A percentile compares a stretch with the other conserved stretches of the same genome.
These are phyloP conservation scores for Pinna nobilis DNA, from an alignment of 1,140 invertebrate genomes.

Conservation along the genomic window DNA sequence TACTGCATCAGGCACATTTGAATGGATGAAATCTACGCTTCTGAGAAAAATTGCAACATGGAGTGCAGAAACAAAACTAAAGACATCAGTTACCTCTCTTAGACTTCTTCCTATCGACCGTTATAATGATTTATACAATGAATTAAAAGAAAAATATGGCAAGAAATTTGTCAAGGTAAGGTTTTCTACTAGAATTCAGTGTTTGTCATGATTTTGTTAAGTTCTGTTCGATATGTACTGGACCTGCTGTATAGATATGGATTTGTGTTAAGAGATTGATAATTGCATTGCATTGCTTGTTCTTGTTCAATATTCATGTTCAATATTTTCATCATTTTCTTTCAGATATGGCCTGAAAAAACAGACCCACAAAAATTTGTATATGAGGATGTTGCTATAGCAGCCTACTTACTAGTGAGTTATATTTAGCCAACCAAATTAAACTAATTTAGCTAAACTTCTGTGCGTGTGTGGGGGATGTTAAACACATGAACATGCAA, in stretches of 20 bases:
- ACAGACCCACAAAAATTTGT: conserved; percentile 97
- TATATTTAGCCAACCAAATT: not conserved
- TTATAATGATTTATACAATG: conserved; percentile 1
- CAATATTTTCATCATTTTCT: conserved; percentile 28
- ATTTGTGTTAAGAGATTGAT: not conserved
- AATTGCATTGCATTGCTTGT: not conserved
- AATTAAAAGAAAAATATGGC: conserved; percentile 13
- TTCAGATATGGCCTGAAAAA: conserved; percentile 86
- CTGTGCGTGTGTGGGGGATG: no score
- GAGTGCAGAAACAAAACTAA: conserved; percentile 74
- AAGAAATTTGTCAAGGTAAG: conserved; percentile 81
- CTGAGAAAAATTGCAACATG: conserved; percentile 83
- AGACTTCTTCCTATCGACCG: not conserved
- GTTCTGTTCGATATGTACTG: not conserved
- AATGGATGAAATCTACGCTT: conserved; percentile 73
- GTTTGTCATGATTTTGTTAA: no score
- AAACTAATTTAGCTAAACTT: not conserved
- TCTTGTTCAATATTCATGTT: not conserved
- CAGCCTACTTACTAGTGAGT: conserved; percentile 89
- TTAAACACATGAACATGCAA: no score
- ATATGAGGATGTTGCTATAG: conserved; percentile 97
- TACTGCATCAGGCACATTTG: no score
- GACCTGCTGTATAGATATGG: not conserved
- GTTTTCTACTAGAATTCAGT: no score
- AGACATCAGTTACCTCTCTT: conserved; percentile 78